Evolutionary conservation across 2,797 vertebrate genomes (phyloP), one percentile per base, ranked within the genome.

Genomic region (Hylomyscus alleni): DNA sequence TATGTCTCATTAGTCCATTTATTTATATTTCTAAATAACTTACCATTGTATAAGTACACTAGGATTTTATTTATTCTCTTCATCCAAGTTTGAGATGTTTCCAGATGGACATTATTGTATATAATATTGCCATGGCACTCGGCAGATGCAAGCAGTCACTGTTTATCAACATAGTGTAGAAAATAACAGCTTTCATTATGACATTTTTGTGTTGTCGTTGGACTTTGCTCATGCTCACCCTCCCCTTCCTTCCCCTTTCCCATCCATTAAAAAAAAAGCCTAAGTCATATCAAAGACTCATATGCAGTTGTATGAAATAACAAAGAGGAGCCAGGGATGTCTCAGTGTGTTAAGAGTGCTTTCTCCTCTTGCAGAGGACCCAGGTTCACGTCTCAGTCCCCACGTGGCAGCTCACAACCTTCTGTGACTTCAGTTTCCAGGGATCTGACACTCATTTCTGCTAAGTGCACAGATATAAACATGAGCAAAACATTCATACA

Each of bases 11-110:
- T 76, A 93, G 52, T 73, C 22, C 4, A 20, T 76, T 85, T 91
- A 80, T 84, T 95, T 94, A 47, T 88, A 88, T 87, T 58, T 19
- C 22, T 62, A 50, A 86, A 20, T 52, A 34, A 60, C 58, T 14
- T 31, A 60, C 34, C 11, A 56, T 60, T 60, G 5, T 56, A 88
- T 73, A 40, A 73, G 54, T 54, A 54, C 56, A 29, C 11, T 22
- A 19, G 6, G 31, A 34, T 60, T 75, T 29, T 76, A 3, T 60
- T 58, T 56, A 60, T 76, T 76, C 1, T 24, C 37, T 89, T 60
- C 19, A 44, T 34, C 29, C 17, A 54, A 54, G 29, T 60, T 76
- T 60, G 50, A 56, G 50, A 56, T 56, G 15, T 37, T 56, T 88
- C 85, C 52, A 58, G 26, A 31, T 56, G 37, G 54, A 31, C 15